Evolutionary conservation across 2,797 vertebrate genomes (phyloP), one percentile per base, ranked within the genome.

Genomic region (Gorsachius magnificus): DNA sequence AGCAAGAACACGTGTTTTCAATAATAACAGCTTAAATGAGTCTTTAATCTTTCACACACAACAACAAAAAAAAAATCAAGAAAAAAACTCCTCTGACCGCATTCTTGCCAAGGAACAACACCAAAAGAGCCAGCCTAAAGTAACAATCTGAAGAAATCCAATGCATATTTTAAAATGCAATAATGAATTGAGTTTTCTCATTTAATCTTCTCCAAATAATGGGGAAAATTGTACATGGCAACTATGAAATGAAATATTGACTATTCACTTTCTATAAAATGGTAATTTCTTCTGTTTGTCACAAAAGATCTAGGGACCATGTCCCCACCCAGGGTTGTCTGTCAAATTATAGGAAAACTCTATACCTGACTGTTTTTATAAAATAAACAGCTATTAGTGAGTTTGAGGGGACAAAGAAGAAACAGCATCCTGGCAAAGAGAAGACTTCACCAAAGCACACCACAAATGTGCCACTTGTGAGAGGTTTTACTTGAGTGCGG

Each of bases 231-330:
- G 81, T 75, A 87, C 75, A 66, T 87, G 82, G 90, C 76, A 79
- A 86, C 57, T 66, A 26, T 83, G 72, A 96, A 97, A 95, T 92
- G 86, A 85, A 96, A 92, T 85, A 84, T 94, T 95, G 87, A 83
- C 95, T 75, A 43, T 78, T 93, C 45, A 24, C 72, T 91, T 89
- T 50, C 83, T 29, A 50, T 61, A 64, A 88, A 95, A 87, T 22
- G 21, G 35, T 48, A 25, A 68, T 76, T 57, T 74, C 83, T 94
- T 64, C 88, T 54, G 8, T 82, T 90, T 87, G 82, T 82, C 88
- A 87, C 57, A 56, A 78, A 74, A 60, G 56, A 83, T 61, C 87
- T 83, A 45, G 56, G 61, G 60, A 89, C 58, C 6, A 0, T 1
- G 12, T 46, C 64, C 60, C 72, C 46, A 31, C 14, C 53, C 29